Evolutionary conservation across 2,797 vertebrate species (phyloP), one percentile per base, ranked within the genome.

Genomic region (Brachyalestes nurse): DNA sequence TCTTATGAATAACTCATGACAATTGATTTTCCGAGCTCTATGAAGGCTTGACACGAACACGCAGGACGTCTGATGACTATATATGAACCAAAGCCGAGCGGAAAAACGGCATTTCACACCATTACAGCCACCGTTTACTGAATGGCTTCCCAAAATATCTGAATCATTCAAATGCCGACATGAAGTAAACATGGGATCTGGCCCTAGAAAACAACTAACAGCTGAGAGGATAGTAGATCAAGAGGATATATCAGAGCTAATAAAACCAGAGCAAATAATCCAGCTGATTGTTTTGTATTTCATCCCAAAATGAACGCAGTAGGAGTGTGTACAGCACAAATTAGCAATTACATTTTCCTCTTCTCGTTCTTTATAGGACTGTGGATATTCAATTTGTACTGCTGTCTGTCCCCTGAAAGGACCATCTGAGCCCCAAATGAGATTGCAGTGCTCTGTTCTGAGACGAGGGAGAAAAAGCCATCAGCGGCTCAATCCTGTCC

Each of bases 261-360:
- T 51, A 40, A 42, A 66, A 9, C 42, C 42, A 45, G 9, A 45
- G 5, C 42, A 45, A 45, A 28, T 28, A 28, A 28, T 28, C 85
- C 79, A 87, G 79, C 86, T 90, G 85, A 91, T 91, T 90, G 84
- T 88, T 87, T 90, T 90, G 90, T 88, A 92, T 91, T 88, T 83
- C 79, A 78, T 58, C 51, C 87, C 87, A 87, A 88, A 55, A 72
- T 55, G 23, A 55, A 72, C 55, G 4, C 12, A 25, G 55, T 34
- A 28, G 67, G 40, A 82, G 86, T 88, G 87, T 88, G 88, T 90
- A 89, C 88, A 87, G 91, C 90, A 77, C 23, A 55, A 72, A 14
- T 23, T 7, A 2, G 23, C 28, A 58, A 75, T 17, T 19, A 69
- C 28, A 57, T 55, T 78, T n/a, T n/a, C n/a, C 42, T 6, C 5